Conservation (phyloP, 2,113 vertebrate species). For the Fulica atra region DNA sequence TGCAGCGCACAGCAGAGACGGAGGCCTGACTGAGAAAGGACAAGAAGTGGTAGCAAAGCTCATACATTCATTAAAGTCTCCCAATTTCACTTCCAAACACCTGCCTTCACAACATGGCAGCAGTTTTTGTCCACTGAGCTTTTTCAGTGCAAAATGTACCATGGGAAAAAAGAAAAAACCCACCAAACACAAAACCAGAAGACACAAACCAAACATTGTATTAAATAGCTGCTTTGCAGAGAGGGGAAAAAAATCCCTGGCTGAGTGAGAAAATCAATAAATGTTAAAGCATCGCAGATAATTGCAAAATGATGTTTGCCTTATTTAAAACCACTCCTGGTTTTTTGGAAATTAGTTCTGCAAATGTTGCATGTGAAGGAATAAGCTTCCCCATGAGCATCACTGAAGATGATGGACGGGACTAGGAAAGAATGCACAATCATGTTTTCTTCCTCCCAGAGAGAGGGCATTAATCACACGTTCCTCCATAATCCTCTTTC, state of each 20-base stretch:
- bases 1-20: neutral
- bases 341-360: constrained; percentile 43
- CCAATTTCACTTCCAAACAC: neutral
- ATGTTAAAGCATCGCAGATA: neutral
- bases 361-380: constrained; percentile 28
- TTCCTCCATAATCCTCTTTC: constrained; percentile 42
- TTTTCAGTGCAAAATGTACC: neutral
- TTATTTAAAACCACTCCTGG: neutral
- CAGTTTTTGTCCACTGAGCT: neutral
- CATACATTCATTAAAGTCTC: neutral
- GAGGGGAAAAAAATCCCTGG: neutral
- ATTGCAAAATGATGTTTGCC: constrained; percentile 16
- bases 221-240: neutral
- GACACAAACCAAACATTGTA: neutral
- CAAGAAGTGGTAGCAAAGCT: neutral
- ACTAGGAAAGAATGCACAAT: constrained; percentile 29
- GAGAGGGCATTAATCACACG: constrained; percentile 47
- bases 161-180: neutral
- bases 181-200: no score
- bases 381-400: constrained; percentile 28
- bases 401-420: constrained; percentile 2
- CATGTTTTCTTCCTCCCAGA: constrained; percentile 43
- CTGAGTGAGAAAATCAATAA: constrained; percentile 41
- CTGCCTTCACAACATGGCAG: neutral
- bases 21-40: neutral